Evolutionary conservation across 2,113 vertebrate genomes (phyloP).

Genomic region (Acrocephalus kingi): DNA sequence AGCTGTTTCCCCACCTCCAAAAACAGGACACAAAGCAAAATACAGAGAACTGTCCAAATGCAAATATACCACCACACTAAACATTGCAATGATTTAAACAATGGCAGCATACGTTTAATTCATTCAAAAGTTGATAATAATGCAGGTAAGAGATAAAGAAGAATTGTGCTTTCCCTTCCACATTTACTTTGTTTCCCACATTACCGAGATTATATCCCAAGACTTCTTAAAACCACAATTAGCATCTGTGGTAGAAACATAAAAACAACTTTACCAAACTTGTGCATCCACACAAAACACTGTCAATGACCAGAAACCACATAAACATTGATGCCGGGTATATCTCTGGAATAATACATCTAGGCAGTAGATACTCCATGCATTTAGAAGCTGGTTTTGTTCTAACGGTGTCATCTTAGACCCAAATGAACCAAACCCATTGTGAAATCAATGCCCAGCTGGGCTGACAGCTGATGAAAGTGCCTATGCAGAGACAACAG

Average conservation of each 20-base stretch:
- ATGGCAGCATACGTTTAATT: background rate
- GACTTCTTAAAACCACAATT: background rate
- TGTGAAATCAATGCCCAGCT: background rate
- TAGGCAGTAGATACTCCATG: background rate
- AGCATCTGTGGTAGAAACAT: background rate
- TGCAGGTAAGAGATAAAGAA: background rate
- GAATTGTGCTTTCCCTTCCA: background rate
- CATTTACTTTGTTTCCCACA: background rate
- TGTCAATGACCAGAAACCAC: background rate
- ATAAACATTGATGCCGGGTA: rapidly evolving
- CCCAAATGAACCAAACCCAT: background rate
- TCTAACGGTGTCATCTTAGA: background rate
- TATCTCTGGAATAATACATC: background rate
- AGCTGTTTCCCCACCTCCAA: background rate
- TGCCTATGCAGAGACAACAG: background rate
- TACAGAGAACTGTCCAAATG: background rate
- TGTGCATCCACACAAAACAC: background rate
- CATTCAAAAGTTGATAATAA: background rate
- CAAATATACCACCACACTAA: background rate
- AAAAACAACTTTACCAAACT: background rate
- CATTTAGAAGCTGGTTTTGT: background rate
- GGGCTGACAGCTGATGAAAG: background rate
- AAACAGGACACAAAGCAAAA: background rate
- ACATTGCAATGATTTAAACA: background rate
- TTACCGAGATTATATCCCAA: background rate